Percentiles rank a stretch among this genome's conserved stretches.
Evolutionary conservation across 2,888 invertebrate genomes (phyloP).

Genomic region (Eumacrocentrus americanus): DNA sequence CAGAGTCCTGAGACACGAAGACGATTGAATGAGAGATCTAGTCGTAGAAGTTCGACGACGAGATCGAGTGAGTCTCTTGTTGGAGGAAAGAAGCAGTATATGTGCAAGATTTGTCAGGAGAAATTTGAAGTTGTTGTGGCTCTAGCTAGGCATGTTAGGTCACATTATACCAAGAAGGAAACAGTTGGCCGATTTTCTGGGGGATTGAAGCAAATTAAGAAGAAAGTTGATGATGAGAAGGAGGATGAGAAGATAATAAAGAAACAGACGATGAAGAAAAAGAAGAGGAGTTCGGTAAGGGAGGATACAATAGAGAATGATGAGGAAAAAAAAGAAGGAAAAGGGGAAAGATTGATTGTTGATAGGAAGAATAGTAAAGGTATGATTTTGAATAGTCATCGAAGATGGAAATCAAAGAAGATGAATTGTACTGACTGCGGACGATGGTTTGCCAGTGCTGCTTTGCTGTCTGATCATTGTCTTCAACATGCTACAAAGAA

Average conservation of each 20-base stretch:
- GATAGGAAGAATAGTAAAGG: too few relatives aligned
- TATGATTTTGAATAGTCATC: constrained; percentile 29
- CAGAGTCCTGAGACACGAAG: constrained; percentile 42
- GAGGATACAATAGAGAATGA: constrained; percentile 17
- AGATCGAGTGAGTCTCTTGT: constrained; percentile 20
- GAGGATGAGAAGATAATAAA: constrained; percentile 10
- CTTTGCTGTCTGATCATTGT: constrained; percentile 47
- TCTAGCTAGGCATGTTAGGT: constrained; percentile 54
- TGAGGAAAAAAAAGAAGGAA: constrained; percentile 25
- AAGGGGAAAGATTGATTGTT: constrained; percentile 32
- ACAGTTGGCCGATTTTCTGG: not conserved
- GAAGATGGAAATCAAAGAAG: constrained; percentile 47
- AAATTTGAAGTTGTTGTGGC: constrained; percentile 55
- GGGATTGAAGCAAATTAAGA: too few relatives aligned
- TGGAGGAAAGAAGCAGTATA: constrained; percentile 42
- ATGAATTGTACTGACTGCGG: constrained; percentile 50
- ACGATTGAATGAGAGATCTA: constrained; percentile 32
- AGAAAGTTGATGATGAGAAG: constrained; percentile 24
- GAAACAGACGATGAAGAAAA: not conserved
- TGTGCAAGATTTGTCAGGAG: constrained; percentile 55
- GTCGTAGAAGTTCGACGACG: constrained; percentile 19
- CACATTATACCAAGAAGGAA: constrained; percentile 10
- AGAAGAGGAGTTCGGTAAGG: constrained; percentile 20
- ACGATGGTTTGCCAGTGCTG: constrained; percentile 53
- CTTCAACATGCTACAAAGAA: constrained; percentile 55